A percentile compares a stretch with the other conserved stretches of the same genome.
phyloP scores from a whole-genome alignment of 1,140 invertebrate species.

The Lucilia cuprina region DNA sequence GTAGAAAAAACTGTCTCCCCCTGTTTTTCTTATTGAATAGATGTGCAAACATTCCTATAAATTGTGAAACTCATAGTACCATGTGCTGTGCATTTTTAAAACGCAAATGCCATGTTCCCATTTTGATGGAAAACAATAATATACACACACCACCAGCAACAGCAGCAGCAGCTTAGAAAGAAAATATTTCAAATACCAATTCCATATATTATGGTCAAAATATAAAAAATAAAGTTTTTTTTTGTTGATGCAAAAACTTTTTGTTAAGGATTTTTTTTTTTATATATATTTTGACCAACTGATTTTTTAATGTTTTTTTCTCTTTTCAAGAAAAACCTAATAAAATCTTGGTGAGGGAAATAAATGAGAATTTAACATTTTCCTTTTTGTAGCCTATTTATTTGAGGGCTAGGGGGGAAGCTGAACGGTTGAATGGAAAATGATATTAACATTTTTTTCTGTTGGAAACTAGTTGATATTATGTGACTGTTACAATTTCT shows the following conservation, averaged over 20 bases:
- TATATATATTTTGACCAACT: too few relatives aligned
- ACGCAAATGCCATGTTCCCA: neutral
- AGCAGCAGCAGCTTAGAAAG: neutral
- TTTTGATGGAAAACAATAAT: neutral
- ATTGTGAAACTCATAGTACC: neutral
- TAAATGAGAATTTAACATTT: neutral
- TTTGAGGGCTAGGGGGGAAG: neutral
- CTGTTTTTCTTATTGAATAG: neutral
- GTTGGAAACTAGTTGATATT: neutral
- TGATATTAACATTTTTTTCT: neutral
- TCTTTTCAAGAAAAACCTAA: neutral
- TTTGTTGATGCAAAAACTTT: neutral
- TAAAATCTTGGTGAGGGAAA: neutral
- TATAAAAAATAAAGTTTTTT: neutral
- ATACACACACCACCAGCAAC: neutral
- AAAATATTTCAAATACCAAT: constrained; percentile 3
- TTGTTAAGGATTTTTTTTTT: neutral
- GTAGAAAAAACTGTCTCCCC: neutral
- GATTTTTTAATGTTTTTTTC: neutral
- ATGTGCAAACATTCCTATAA: neutral
- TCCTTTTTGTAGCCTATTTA: neutral
- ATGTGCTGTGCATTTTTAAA: neutral
- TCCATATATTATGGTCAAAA: neutral
- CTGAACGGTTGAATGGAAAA: neutral
- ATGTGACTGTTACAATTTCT: neutral